Conservation (phyloP, 2,113 vertebrate species). For the Chaenogobius annularis region DNA sequence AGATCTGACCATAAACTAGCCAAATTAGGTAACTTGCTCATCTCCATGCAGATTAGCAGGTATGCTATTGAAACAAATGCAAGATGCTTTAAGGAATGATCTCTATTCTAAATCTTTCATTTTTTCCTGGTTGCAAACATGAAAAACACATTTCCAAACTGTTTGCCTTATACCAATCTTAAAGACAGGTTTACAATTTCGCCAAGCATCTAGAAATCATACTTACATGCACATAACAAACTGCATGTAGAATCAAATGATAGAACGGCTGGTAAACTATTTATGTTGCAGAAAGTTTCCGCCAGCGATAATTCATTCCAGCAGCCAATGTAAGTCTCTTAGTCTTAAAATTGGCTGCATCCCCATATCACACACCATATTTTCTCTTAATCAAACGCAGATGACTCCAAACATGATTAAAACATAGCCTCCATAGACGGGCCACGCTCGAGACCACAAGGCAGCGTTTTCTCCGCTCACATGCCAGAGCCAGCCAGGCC, state of each 20-base stretch:
- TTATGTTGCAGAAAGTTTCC: conserved; percentile 4
- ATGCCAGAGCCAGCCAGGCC: neutral
- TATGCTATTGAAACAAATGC: neutral
- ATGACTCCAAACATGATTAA: conserved; percentile 8
- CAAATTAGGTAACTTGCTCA: too few species aligned
- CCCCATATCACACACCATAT: conserved; percentile 1
- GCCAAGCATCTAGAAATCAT: neutral
- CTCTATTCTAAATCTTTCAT: neutral
- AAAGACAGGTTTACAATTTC: neutral
- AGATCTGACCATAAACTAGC: too few species aligned
- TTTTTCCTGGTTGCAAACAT: neutral
- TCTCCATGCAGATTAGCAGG: too few species aligned
- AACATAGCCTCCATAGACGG: neutral
- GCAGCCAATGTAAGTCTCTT: neutral
- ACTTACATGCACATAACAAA: neutral
- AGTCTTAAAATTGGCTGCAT: conserved; percentile 4
- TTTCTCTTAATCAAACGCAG: conserved; percentile 1
- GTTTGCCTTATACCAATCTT: neutral
- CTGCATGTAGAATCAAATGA: neutral
- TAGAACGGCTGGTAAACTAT: neutral
- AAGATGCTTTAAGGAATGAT: neutral
- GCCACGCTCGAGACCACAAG: neutral
- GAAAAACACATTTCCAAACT: neutral
- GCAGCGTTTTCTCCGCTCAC: neutral
- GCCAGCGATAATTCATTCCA: neutral